Conservation (phyloP, 2,113 vertebrate genomes). For the Lycaon pictus region DNA sequence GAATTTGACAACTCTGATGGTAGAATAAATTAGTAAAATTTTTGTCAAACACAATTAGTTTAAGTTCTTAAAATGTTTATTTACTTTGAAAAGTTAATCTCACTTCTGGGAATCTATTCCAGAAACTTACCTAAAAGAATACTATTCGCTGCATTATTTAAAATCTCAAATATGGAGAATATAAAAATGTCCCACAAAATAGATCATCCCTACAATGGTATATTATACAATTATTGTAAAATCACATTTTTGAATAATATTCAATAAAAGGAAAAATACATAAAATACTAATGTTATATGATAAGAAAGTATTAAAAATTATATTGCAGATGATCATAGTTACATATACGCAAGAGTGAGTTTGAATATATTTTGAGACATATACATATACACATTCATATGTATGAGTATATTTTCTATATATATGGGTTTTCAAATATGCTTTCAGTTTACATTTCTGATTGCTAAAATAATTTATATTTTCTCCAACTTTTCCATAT, state of each 20-base stretch:
- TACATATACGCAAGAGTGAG: fast-evolving
- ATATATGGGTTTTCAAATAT: not conserved
- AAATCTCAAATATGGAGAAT: not conserved
- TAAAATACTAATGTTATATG: not conserved
- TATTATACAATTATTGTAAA: not conserved
- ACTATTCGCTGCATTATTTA: not conserved
- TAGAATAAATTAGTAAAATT: not conserved
- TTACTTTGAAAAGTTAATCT: not conserved
- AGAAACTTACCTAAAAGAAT: not conserved
- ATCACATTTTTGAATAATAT: not conserved
- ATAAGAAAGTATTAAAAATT: not conserved
- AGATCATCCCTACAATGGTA: not conserved
- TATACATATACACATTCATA: not conserved
- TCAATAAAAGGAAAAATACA: not conserved
- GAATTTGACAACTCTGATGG: not conserved
- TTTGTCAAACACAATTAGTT: not conserved
- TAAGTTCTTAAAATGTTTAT: not conserved
- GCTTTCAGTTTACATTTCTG: not conserved
- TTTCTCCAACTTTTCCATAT: not conserved
- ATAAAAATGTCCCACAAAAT: not conserved
- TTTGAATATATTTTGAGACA: not conserved
- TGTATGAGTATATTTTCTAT: not conserved
- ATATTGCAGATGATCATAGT: not conserved
- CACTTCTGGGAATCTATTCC: not conserved
- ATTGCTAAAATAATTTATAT: not conserved